Base-by-base conservation (phyloP, 2,797 vertebrate genomes). In the Anas acuta region DNA sequence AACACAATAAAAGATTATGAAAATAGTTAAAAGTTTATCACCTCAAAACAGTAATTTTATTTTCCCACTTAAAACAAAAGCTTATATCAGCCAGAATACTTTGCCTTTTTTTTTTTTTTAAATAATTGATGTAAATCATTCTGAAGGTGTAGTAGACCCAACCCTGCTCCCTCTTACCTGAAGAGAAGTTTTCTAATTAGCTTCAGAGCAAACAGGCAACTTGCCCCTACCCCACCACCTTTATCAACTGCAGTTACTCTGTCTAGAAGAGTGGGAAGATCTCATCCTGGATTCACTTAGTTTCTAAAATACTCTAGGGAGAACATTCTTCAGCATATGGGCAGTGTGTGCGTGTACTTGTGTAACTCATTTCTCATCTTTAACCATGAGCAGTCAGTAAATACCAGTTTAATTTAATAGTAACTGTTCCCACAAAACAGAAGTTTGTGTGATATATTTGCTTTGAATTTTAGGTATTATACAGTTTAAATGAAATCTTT, bases 391-490 rank as follows among this genome's bases (percentile, higher is more conserved):
- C 33, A 62, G 28, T 72, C 57, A 47, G 4, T 73, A 70, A 81
- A 87, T 33, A 87, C 12, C 14, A 57, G 14, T 41, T 16, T 41
- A 10, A 23, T 83, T 81, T 71, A 67, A 54, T 49, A 33, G 25
- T 90, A 78, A 39, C 35, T 58, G 56, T 58, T 66, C 33, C 28
- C n/a, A 58, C 6, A 22, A 32, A 62, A 58, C 35, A 49, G 16
- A 2, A 37, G 2, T 14, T 72, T 41, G 3, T 16, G 32, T 47
- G 87, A 17, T 6, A 2, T 13, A 51, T 0, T 5, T 43, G n/a
- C 47, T 88, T 47, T 21, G 25, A 78, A 84, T 73, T 70, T 84
- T 47, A 57, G 14, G 58, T 2, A 11, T 22, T 49, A 49, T 45
- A 61, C 0, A 2, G 25, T 28, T 87, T 15, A 76, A 62, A 66